Base-by-base conservation (phyloP, 2,888 invertebrate genomes). In the Eristalis pertinax region DNA sequence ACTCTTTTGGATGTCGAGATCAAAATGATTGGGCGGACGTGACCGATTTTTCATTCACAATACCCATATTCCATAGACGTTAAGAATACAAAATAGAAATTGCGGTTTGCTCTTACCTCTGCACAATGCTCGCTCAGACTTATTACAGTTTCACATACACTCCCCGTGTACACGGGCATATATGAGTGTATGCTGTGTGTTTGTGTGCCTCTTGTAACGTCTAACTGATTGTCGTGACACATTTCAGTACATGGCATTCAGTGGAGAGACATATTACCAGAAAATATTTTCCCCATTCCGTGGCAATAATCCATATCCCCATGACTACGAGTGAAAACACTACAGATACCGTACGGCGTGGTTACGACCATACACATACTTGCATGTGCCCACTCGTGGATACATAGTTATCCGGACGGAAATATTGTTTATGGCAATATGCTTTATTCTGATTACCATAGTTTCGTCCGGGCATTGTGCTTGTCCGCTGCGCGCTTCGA, bases 1-100 rank as follows among this genome's bases (percentile, higher is more conserved):
- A 69, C 35, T 41, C 32, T 76, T 70, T 67, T 35, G 22, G 35
- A 50, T 19, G 60, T 70, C 58, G 43, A 75, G 76, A 70, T 72
- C 70, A 60, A 63, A 80, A 80, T 64, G 74, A 81, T 81, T 81
- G 69, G 24, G 19, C 19, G 60, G 58, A 82, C 82, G 82, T 82
- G 82, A 76, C 82, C 70, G 43, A 76, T 82, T 82, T 70, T 70
- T 65, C 64, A 50, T 60, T 26, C 41, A 82, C 41, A 68, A 81
- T 38, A 41, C 26, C 41, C 35, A 67, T 38, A 58, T 22, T 43
- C 29, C 60, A 24, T 15, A 50, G 26, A 43, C 32, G 32, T 63
- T 73, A 24, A 11, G 10, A 22, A 50, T 62, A 24, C 65, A 62
- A 56, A 60, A 62, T 69, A 22, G 69, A 13, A 24, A 67, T 62